Evolutionary conservation across 2,888 invertebrate species (phyloP), one percentile per base, ranked within the genome.

Genomic region (Yponomeuta cagnagella): DNA sequence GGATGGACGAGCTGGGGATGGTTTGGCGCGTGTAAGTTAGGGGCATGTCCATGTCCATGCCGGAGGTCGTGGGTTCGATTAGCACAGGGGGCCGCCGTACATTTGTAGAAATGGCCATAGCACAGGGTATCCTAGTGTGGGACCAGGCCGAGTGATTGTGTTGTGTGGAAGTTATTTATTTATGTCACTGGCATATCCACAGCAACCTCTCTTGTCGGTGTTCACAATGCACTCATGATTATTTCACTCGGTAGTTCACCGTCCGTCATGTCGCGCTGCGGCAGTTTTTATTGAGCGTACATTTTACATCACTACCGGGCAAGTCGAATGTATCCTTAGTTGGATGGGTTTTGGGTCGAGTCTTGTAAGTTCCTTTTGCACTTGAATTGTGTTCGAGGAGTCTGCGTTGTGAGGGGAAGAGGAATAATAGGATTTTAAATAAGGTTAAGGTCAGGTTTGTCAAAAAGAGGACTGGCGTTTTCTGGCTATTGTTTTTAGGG

Each of bases 161-260:
- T 37, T 37, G 37, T 37, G 37, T 37, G 37, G 5, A 37, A 37
- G 37, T 37, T 52, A 12, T 12, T 52, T 2, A 64, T 30, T 69
- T 23, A 69, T 9, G 64, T 48, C 31, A 12, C 15, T 68, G 73
- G 71, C 76, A 63, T 77, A 77, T 90, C 90, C 84, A 82, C 68
- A 75, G 58, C 73, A 80, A 74, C 73, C 79, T 80, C 73, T 75
- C 82, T 64, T 37, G 74, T 4, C 74, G 81, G 64, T 15, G 48
- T 69, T 68, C 70, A 91, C 91, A 91, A 91, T 91, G 84, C 88
- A 82, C 80, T 89, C 90, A 90, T 91, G 89, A 90, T 84, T 88
- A 90, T 91, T 90, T 89, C 84, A 89, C 82, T 82, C 81, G 81
- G 77, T 58, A 79, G 81, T 82, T 79, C 81, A 79, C 79, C 83